phyloP scores from a whole-genome alignment of 2,113 vertebrate species.

The Percopsis transmontana region DNA sequence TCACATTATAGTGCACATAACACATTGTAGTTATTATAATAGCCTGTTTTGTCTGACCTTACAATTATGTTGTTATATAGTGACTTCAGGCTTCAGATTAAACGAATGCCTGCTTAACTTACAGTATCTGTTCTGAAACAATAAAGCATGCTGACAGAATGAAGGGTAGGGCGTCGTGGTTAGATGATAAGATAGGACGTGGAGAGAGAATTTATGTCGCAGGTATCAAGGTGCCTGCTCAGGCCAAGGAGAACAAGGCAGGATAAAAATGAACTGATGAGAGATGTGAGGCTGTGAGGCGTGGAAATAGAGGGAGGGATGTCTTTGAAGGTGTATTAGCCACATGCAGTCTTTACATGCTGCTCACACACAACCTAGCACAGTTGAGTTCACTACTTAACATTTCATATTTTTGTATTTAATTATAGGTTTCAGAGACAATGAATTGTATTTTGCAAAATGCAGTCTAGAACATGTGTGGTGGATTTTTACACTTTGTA shows the following conservation, averaged over 20 bases:
- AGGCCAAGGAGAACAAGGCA: constrained; percentile 8
- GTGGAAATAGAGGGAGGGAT: constrained; percentile 15
- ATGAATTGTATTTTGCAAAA: too few relatives aligned
- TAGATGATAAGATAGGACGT: constrained; percentile 10
- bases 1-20: too few relatives aligned
- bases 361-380: too few relatives aligned
- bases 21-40: too few relatives aligned
- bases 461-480: too few relatives aligned
- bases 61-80: constrained; percentile 1
- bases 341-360: too few relatives aligned
- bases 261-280: constrained; percentile 8
- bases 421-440: too few relatives aligned
- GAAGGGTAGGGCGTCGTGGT: constrained; percentile 4
- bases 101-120: constrained; percentile 40
- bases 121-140: constrained; percentile 39
- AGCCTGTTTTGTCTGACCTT: too few relatives aligned
- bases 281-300: background rate
- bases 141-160: constrained; percentile 50
- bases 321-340: background rate
- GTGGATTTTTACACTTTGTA: too few relatives aligned
- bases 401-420: too few relatives aligned
- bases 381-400: too few relatives aligned
- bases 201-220: constrained; percentile 14
- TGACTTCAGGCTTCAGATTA: constrained; percentile 33
- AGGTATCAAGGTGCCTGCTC: constrained; percentile 35